Conservation (phyloP, 2,888 invertebrate genomes). For the Apotomis betuletana region DNA sequence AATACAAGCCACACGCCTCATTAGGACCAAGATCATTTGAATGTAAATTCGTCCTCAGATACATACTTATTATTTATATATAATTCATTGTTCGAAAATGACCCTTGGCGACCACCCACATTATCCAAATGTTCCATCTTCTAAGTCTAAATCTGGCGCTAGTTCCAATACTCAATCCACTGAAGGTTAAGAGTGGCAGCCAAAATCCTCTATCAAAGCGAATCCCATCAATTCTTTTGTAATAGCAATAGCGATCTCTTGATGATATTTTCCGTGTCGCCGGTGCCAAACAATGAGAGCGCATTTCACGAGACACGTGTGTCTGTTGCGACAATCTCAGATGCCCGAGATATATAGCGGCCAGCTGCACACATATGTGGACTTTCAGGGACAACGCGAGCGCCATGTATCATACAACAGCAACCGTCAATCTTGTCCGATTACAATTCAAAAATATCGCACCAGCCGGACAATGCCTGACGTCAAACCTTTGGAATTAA, state of each 20-base stretch:
- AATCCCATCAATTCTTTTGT: slow-evolving; percentile 59
- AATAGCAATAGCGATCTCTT: slow-evolving; percentile 48
- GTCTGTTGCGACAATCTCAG: slow-evolving; percentile 54
- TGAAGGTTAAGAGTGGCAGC: slow-evolving; percentile 33
- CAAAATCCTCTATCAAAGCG: slow-evolving; percentile 49
- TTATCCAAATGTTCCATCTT: slow-evolving; percentile 9
- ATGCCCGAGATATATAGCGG: slow-evolving; percentile 58
- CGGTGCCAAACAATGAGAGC: slow-evolving; percentile 71
- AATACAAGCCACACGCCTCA: no score
- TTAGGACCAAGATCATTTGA: no score
- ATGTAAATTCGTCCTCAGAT: no score
- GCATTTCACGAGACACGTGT: slow-evolving; percentile 49
- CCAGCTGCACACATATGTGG: slow-evolving; percentile 64
- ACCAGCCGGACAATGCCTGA: slow-evolving; percentile 23
- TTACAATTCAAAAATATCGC: slow-evolving; percentile 30
- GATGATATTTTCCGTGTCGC: slow-evolving; percentile 60
- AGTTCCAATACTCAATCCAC: slow-evolving; percentile 26
- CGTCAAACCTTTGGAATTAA: slow-evolving; percentile 25
- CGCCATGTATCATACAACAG: slow-evolving; percentile 44
- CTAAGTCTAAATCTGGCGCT: slow-evolving; percentile 35
- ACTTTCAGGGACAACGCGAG: slow-evolving; percentile 55
- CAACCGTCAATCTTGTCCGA: slow-evolving; percentile 28
- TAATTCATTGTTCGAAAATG: neutral
- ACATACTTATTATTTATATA: neutral
- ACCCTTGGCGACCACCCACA: slow-evolving; percentile 24